Conservation (phyloP, 1,140 invertebrate species). For the Belonocnema kinseyi region DNA sequence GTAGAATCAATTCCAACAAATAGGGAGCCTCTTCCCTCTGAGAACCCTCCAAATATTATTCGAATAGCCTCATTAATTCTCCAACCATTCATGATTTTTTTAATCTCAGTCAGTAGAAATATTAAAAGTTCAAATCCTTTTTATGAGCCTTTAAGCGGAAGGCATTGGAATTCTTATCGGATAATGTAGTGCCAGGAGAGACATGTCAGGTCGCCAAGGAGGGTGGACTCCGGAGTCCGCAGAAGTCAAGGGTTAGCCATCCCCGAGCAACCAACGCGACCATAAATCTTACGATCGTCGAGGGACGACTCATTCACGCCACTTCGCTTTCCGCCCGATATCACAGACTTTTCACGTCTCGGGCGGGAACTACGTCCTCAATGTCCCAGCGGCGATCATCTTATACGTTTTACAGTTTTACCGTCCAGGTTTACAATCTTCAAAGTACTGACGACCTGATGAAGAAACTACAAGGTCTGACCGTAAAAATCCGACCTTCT, state of each 20-base stretch:
- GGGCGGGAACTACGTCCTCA: slow-evolving; percentile 21
- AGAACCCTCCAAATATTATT: too few relatives aligned
- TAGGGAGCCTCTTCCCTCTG: too few relatives aligned
- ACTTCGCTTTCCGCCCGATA: slow-evolving; percentile 68
- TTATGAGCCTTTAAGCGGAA: neutral
- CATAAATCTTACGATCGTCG: slow-evolving; percentile 74
- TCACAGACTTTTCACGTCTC: slow-evolving; percentile 44
- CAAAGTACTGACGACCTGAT: neutral
- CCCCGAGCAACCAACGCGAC: slow-evolving; percentile 58
- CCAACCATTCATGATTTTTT: too few relatives aligned
- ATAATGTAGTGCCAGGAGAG: slow-evolving; percentile 48
- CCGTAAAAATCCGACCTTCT: too few relatives aligned
- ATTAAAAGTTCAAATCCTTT: neutral
- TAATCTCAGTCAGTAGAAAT: neutral
- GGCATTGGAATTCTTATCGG: slow-evolving; percentile 41
- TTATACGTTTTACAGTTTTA: slow-evolving; percentile 10
- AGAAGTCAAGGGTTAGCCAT: slow-evolving; percentile 70
- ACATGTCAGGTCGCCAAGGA: slow-evolving; percentile 41
- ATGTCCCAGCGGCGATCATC: slow-evolving; percentile 29
- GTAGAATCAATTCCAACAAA: too few relatives aligned
- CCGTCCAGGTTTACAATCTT: neutral
- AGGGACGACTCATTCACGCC: slow-evolving; percentile 73
- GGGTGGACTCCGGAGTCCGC: slow-evolving; percentile 52
- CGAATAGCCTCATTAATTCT: too few relatives aligned
- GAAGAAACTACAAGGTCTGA: too few relatives aligned